Percentiles rank a stretch among this genome's conserved stretches.
These are phyloP conservation scores for Pollenia labialis DNA, from an alignment of 2,888 invertebrate species.

Conservation along the genomic window DNA sequence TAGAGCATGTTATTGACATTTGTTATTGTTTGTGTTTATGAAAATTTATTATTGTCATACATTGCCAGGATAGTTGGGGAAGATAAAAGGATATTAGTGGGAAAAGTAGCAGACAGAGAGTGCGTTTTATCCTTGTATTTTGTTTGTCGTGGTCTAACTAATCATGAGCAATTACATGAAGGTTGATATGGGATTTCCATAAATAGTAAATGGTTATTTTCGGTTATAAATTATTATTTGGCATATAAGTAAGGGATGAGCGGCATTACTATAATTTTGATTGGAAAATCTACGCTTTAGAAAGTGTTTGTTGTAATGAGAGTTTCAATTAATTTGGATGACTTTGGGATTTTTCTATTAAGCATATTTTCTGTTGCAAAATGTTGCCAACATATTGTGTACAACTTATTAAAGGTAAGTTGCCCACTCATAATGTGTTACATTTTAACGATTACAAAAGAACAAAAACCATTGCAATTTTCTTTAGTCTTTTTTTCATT, in stretches of 20 bases:
- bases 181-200: slow-evolving; percentile 18
- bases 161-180: slow-evolving; percentile 43
- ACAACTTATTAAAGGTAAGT: too few species aligned
- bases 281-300: background rate
- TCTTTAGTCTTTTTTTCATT: too few species aligned
- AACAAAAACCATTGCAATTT: too few species aligned
- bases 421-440: too few species aligned
- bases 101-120: background rate
- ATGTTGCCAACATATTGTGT: too few species aligned
- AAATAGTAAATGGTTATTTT: slow-evolving; percentile 28
- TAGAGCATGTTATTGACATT: slow-evolving; percentile 61
- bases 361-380: too few species aligned
- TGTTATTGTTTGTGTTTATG: slow-evolving; percentile 57
- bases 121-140: background rate
- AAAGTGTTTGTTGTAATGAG: background rate
- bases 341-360: background rate
- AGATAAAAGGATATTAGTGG: background rate
- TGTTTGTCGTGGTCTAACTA: slow-evolving; percentile 33
- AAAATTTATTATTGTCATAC: slow-evolving; percentile 58
- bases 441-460: too few species aligned
- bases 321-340: background rate
- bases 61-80: background rate
- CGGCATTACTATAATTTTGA: background rate
- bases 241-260: slow-evolving; percentile 7
- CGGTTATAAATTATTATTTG: slow-evolving; percentile 38